phyloP scores from a whole-genome alignment of 2,888 invertebrate genomes.

The Prosopocoilus inquinatus region DNA sequence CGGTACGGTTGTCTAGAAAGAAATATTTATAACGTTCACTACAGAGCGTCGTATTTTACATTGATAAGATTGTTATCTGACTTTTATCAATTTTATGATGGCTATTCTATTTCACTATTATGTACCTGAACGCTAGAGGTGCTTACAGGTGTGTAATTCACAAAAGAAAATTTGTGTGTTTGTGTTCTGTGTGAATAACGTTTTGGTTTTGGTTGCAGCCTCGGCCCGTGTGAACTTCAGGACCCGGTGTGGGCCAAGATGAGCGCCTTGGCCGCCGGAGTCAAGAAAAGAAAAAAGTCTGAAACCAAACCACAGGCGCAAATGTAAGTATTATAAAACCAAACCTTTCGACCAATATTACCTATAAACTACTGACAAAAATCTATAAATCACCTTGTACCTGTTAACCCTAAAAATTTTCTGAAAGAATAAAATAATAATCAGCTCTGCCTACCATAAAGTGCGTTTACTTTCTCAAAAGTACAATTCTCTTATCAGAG shows the following conservation, averaged over 20 bases:
- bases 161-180: not conserved
- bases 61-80: constrained; percentile 18
- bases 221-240: constrained; percentile 88
- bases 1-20: too few species aligned
- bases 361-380: too few species aligned
- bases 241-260: constrained; percentile 84
- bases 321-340: constrained; percentile 53
- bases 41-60: not conserved
- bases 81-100: constrained; percentile 10
- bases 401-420: too few species aligned
- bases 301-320: constrained; percentile 63
- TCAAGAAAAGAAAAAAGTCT: constrained; percentile 62
- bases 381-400: too few species aligned
- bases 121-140: constrained; percentile 6
- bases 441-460: too few species aligned
- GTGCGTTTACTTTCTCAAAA: too few species aligned
- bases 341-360: not conserved
- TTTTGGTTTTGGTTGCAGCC: constrained; percentile 61
- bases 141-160: constrained; percentile 7
- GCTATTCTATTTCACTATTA: constrained; percentile 5
- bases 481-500: not conserved
- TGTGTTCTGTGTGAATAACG: not conserved
- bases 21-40: not conserved
- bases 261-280: constrained; percentile 69
- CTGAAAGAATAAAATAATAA: too few species aligned